Percentiles rank a stretch among this genome's conserved stretches.
Evolutionary conservation across 2,797 vertebrate genomes (phyloP).

Genomic region (Okamejei kenojei): DNA sequence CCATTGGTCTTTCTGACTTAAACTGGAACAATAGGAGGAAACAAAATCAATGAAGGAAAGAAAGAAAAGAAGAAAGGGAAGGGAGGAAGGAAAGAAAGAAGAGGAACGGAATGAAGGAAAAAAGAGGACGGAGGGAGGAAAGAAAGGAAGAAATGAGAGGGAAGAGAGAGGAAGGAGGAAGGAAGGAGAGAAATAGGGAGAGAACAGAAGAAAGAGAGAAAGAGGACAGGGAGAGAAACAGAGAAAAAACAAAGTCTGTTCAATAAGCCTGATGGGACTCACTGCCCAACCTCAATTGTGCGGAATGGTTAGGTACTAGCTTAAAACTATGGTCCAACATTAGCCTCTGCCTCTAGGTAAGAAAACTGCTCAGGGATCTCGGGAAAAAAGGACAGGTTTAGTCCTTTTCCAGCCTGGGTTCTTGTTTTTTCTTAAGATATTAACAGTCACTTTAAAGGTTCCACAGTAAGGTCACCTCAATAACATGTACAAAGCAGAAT

Average conservation of each 20-base stretch:
- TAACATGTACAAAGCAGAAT: slow-evolving; percentile 18
- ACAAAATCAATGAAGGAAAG: neutral
- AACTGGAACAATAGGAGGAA: neutral
- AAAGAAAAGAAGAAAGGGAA: no score
- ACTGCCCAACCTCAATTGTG: neutral
- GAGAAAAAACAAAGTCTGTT: neutral
- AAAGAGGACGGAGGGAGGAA: no score
- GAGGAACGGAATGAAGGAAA: no score
- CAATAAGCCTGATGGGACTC: neutral
- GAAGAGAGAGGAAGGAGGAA: neutral
- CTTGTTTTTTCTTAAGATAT: neutral
- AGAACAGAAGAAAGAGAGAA: neutral
- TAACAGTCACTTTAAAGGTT: neutral
- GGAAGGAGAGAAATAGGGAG: neutral
- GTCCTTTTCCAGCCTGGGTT: neutral
- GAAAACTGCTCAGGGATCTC: no score
- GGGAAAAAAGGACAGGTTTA: neutral
- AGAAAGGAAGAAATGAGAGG: neutral
- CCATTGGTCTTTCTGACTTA: neutral
- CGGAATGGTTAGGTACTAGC: neutral
- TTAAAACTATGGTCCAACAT: neutral
- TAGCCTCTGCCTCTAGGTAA: neutral
- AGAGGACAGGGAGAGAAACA: neutral
- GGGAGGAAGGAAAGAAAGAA: no score
- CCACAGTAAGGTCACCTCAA: neutral